phyloP scores from a whole-genome alignment of 2,797 vertebrate species.

The Periophthalmus magnuspinnatus region DNA sequence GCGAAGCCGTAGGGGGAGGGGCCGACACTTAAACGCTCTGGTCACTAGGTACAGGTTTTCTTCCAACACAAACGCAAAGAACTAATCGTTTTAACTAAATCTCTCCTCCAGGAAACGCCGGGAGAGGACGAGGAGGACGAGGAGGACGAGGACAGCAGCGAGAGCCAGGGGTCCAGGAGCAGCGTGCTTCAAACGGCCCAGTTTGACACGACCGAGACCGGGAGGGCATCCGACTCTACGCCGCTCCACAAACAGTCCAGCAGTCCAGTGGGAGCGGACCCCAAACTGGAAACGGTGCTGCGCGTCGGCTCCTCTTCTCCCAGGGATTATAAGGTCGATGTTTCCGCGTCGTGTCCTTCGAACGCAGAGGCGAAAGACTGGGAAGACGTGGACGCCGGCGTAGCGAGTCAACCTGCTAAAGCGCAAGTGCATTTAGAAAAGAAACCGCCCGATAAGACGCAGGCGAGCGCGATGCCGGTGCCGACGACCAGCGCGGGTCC shows the following conservation, averaged over 20 bases:
- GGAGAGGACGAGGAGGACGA: constrained; percentile 62
- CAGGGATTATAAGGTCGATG: constrained; percentile 55
- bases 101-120: constrained; percentile 40
- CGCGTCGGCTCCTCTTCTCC: constrained; percentile 73
- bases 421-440: constrained; percentile 75
- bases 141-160: constrained; percentile 67
- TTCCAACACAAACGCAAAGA: no score
- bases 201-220: constrained; percentile 43
- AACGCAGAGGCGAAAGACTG: constrained; percentile 59
- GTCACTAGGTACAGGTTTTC: no score
- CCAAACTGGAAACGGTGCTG: constrained; percentile 80
- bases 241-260: constrained; percentile 65
- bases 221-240: constrained; percentile 24
- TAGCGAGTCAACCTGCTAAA: constrained; percentile 58
- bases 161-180: constrained; percentile 68
- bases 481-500: constrained; percentile 39
- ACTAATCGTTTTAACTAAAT: no score
- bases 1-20: no score
- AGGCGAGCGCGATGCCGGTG: constrained; percentile 31
- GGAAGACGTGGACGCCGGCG: constrained; percentile 47
- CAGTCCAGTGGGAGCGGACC: constrained; percentile 63
- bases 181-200: constrained; percentile 60
- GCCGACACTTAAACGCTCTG: no score
- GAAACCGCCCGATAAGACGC: constrained; percentile 89
- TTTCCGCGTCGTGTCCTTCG: constrained; percentile 17